A percentile compares a stretch with the other conserved stretches of the same genome.
phyloP scores from a whole-genome alignment of 2,797 vertebrate genomes.

The Melopsittacus undulatus region DNA sequence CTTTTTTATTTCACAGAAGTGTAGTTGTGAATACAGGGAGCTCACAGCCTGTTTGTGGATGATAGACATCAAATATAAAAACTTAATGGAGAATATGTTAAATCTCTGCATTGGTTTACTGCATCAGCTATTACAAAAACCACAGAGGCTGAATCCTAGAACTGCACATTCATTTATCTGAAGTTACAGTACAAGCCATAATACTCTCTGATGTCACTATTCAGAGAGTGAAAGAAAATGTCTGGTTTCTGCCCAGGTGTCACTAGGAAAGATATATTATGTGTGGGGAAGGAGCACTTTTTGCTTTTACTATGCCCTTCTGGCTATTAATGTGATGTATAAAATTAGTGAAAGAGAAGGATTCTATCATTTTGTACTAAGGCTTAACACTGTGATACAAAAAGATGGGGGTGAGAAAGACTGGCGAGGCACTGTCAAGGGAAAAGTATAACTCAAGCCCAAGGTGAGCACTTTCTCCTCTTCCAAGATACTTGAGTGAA shows the following conservation, averaged over 20 bases:
- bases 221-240: conserved; percentile 61
- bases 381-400: conserved; percentile 65
- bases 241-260: conserved; percentile 61
- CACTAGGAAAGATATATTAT: conserved; percentile 24
- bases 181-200: conserved; percentile 79
- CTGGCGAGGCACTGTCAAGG: background rate
- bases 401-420: conserved; percentile 7
- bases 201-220: conserved; percentile 54
- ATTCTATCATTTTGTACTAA: conserved; percentile 54
- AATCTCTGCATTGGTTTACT: background rate
- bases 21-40: background rate
- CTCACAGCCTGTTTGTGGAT: background rate
- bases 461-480: background rate
- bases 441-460: background rate
- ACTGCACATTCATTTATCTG: conserved; percentile 55
- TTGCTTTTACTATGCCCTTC: conserved; percentile 37
- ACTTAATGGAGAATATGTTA: background rate
- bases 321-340: conserved; percentile 12
- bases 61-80: background rate
- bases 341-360: conserved; percentile 21
- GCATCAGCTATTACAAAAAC: conserved; percentile 13
- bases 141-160: conserved; percentile 4
- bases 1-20: background rate
- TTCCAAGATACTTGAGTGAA: conserved; percentile 41
- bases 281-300: conserved; percentile 29